Conservation (phyloP, 2,113 vertebrate species). For the Caranx melampygus region DNA sequence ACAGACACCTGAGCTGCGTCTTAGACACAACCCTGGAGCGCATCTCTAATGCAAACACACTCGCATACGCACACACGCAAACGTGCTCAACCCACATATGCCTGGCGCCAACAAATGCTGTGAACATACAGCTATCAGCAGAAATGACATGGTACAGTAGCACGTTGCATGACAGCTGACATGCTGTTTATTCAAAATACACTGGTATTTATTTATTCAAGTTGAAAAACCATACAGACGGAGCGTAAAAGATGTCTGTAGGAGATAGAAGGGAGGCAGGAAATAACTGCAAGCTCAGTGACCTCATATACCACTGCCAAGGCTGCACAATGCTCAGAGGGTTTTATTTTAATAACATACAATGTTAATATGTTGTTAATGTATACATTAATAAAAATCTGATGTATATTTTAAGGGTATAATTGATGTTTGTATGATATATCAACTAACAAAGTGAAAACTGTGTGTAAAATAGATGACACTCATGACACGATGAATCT, state of each 20-base stretch:
- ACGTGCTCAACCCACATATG: conserved; percentile 60
- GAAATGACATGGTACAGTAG: conserved; percentile 47
- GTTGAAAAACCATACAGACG: conserved; percentile 34
- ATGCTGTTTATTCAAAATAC: conserved; percentile 35
- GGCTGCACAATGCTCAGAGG: neutral
- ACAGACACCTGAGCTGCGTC: conserved; percentile 78
- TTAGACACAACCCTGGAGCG: conserved; percentile 70
- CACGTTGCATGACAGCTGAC: conserved; percentile 27
- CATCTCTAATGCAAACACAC: conserved; percentile 70
- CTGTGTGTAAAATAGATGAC: neutral
- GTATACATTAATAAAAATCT: no score
- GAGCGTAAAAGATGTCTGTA: conserved; percentile 17
- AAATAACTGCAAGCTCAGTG: conserved; percentile 2
- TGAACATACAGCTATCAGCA: conserved; percentile 54
- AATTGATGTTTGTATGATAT: neutral
- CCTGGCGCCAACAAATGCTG: conserved; percentile 59
- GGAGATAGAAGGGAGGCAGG: conserved; percentile 3
- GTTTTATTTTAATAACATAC: neutral
- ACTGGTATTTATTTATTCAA: conserved; percentile 53
- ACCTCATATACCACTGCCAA: neutral
- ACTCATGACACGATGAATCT: neutral
- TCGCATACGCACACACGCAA: conserved; percentile 36
- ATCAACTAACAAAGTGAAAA: neutral
- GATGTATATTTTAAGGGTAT: no score
- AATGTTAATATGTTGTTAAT: no score